These are phyloP conservation scores for Pocillopora meandrina DNA, from an alignment of 92 coral and sea anemone species.

Conservation along the genomic window DNA sequence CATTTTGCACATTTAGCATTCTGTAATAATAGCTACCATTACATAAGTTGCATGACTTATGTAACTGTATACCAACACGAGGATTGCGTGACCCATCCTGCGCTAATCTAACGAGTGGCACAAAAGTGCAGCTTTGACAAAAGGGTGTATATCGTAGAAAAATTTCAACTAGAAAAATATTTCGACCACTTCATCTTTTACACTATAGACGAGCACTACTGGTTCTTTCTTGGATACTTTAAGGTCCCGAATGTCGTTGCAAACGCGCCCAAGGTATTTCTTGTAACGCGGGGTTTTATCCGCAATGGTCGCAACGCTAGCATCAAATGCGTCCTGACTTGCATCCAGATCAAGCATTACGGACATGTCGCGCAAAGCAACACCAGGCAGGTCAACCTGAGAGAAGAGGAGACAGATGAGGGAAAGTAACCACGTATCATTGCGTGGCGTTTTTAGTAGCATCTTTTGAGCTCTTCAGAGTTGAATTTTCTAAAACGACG, in stretches of 20 bases:
- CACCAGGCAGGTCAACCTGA: constrained; percentile 91
- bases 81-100: neutral
- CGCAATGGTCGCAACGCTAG: constrained; percentile 72
- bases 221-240: constrained; percentile 77
- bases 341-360: constrained; percentile 80
- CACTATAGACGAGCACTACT: constrained; percentile 81
- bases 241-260: constrained; percentile 78
- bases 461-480: too few species aligned
- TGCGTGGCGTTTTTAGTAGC: too few species aligned
- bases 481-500: too few species aligned
- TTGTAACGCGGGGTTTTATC: constrained; percentile 76
- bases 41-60: neutral
- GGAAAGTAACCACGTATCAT: neutral
- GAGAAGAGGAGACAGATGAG: neutral
- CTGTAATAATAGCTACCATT: neutral
- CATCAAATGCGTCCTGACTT: constrained; percentile 61
- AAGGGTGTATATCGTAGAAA: too few species aligned
- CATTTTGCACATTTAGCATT: neutral
- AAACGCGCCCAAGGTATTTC: constrained; percentile 73
- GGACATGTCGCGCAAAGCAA: constrained; percentile 72
- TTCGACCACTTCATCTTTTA: constrained; percentile 79
- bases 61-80: neutral
- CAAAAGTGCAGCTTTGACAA: neutral
- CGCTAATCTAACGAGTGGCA: neutral
- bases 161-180: constrained; percentile 58